Percentiles rank a stretch among this genome's conserved stretches.
phyloP scores from a whole-genome alignment of 64 coral and sea anemone species.

The Astreopora myriophthalma region DNA sequence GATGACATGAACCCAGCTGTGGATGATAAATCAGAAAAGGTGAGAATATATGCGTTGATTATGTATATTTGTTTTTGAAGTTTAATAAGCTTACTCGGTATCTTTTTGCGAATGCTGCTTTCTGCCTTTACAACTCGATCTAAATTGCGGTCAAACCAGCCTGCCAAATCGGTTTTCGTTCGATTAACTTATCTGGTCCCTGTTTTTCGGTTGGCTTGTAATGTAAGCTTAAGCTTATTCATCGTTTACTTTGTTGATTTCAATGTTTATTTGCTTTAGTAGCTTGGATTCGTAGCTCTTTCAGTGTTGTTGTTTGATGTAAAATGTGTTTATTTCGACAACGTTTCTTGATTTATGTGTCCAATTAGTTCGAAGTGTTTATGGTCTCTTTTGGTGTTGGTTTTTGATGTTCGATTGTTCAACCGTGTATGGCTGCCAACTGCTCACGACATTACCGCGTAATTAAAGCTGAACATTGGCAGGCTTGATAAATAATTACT shows the following conservation, averaged over 20 bases:
- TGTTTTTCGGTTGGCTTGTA: background rate
- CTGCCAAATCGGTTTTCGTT: background rate
- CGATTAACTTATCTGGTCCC: background rate
- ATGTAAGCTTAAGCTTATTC: background rate
- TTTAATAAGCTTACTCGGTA: background rate
- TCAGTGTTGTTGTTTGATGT: constrained; percentile 4
- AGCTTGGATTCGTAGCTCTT: background rate
- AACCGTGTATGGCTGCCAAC: background rate
- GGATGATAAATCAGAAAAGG: constrained; percentile 64
- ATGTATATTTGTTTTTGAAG: background rate
- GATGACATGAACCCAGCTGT: constrained; percentile 35
- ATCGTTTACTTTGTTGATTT: background rate
- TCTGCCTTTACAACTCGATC: background rate
- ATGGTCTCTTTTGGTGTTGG: background rate
- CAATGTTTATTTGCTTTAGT: constrained; percentile 40
- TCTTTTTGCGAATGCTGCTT: background rate
- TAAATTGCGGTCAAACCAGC: background rate
- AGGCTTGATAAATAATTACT: too few species aligned
- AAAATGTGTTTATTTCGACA: constrained; percentile 24
- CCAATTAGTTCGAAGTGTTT: constrained; percentile 12
- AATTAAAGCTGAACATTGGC: too few species aligned
- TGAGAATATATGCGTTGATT: background rate
- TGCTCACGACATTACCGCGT: background rate
- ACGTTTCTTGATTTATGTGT: background rate
- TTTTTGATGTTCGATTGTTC: background rate